Evolutionary conservation across 2,113 vertebrate species (phyloP).

Genomic region (Rhea pennata): DNA sequence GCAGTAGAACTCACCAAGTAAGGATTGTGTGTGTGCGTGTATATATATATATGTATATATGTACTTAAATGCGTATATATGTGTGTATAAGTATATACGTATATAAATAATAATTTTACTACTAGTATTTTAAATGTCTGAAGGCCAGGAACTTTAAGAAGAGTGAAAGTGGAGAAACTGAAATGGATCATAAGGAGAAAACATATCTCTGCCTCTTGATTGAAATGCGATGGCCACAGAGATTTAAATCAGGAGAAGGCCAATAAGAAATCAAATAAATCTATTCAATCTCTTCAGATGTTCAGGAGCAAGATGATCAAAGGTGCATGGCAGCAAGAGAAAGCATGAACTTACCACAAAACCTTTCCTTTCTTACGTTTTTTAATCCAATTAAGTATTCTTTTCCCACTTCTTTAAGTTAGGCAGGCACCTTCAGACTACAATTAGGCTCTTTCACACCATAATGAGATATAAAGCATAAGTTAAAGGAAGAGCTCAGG

Average conservation of each 20-base stretch:
- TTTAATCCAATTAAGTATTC: neutral
- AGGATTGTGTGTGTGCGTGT: neutral
- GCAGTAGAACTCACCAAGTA: neutral
- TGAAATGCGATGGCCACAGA: neutral
- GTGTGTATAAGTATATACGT: too few species aligned
- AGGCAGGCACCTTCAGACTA: neutral
- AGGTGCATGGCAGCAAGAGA: neutral
- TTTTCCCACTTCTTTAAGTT: neutral
- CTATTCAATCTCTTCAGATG: neutral
- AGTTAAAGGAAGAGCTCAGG: neutral
- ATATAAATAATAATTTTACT: too few species aligned
- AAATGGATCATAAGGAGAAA: neutral
- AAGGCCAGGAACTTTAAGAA: neutral
- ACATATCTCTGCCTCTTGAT: neutral
- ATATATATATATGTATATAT: too few species aligned
- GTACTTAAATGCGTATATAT: too few species aligned
- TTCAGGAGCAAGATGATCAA: neutral
- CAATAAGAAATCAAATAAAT: neutral
- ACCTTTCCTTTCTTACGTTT: neutral
- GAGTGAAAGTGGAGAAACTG: neutral
- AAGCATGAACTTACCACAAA: neutral
- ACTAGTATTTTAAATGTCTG: too few species aligned
- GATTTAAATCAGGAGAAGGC: neutral
- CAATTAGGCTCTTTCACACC: neutral
- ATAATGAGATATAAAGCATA: neutral